These are phyloP conservation scores for Stichopus horrens DNA, from an alignment of 53 echinoderm and acorn worm species.

Conservation along the genomic window DNA sequence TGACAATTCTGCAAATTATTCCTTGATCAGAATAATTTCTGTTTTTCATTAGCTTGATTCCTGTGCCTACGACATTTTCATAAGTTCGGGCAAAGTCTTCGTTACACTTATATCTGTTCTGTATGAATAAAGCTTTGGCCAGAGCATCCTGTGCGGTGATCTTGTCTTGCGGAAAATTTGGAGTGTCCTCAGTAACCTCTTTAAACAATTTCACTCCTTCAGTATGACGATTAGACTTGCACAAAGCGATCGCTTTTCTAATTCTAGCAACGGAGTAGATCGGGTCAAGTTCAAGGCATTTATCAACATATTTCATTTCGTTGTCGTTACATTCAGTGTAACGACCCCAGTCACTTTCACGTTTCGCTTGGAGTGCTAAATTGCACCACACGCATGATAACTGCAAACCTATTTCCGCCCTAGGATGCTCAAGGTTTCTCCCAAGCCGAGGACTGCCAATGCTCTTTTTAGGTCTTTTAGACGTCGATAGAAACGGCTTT, in stretches of 20 bases:
- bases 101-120: neutral
- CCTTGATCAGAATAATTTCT: neutral
- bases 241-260: conserved; percentile 1
- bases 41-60: neutral
- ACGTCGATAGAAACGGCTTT: conserved; percentile 1
- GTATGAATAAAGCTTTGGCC: neutral
- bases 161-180: neutral
- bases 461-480: neutral
- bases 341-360: neutral
- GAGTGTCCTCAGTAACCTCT: neutral
- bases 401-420: neutral
- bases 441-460: neutral
- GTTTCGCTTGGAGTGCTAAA: neutral
- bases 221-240: neutral
- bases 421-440: conserved; percentile 11
- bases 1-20: neutral
- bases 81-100: neutral
- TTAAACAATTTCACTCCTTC: neutral
- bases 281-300: conserved; percentile 22
- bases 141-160: neutral
- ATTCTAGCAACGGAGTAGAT: neutral
- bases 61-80: neutral
- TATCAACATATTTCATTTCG: conserved; percentile 11
- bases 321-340: neutral
- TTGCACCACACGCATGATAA: neutral